Conservation (phyloP, 2,113 vertebrate species). For the Heterocephalus glaber region DNA sequence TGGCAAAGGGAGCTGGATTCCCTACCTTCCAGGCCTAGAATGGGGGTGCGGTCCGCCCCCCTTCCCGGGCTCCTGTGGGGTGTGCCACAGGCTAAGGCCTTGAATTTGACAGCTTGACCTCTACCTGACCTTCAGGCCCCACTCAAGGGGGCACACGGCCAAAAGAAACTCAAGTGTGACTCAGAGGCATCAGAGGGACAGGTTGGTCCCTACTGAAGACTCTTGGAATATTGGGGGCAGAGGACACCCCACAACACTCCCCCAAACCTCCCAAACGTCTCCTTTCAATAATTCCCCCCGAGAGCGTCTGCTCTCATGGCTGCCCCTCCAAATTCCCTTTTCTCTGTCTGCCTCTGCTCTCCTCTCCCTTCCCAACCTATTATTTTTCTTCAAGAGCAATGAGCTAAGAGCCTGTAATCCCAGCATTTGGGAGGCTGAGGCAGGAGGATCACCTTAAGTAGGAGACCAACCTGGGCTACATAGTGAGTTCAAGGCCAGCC, state of each 20-base stretch:
- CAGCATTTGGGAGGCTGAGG: not conserved
- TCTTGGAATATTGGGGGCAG: too few species aligned
- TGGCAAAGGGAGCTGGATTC: not conserved
- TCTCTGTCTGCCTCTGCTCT: not conserved
- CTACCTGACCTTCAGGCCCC: not conserved
- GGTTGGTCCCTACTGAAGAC: not conserved
- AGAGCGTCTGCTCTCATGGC: not conserved
- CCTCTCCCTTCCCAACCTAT: not conserved
- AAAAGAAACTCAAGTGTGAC: not conserved
- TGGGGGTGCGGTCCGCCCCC: not conserved
- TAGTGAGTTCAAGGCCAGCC: not conserved
- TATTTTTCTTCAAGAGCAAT: not conserved
- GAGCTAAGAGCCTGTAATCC: not conserved
- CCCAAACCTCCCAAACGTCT: fast-evolving
- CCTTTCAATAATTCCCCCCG: not conserved
- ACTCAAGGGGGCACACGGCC: not conserved
- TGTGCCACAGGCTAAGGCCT: not conserved
- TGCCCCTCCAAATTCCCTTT: too few species aligned
- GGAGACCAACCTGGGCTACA: not conserved
- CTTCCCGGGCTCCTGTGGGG: not conserved
- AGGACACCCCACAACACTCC: not conserved
- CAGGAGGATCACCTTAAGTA: not conserved
- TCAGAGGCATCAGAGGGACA: not conserved
- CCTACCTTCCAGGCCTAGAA: not conserved
- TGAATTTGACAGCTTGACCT: not conserved